phyloP scores from a whole-genome alignment of 2,888 invertebrate species.

The Scotopteryx bipunctaria region DNA sequence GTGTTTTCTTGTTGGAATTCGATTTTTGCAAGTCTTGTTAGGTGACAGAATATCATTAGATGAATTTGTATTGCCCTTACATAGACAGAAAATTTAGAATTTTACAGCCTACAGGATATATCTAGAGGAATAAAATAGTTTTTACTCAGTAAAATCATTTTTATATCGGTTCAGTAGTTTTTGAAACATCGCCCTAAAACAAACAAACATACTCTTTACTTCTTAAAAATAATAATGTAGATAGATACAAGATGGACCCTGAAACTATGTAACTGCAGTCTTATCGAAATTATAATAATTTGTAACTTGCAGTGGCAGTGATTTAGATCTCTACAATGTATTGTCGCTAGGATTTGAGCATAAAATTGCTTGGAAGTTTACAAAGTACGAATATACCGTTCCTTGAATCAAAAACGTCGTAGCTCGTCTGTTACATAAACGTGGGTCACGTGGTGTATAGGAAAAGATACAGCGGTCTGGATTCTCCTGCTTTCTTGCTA shows the following conservation, averaged over 20 bases:
- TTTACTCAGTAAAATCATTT: no score
- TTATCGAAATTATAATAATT: constrained; percentile 12
- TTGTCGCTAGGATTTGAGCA: constrained; percentile 30
- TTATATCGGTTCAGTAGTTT: no score
- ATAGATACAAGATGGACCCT: neutral
- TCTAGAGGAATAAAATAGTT: no score
- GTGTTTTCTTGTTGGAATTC: neutral
- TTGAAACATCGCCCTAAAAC: no score
- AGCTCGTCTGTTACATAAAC: constrained; percentile 64
- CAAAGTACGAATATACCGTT: constrained; percentile 58
- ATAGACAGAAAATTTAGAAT: no score
- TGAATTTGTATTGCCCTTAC: no score
- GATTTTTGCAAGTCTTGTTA: no score
- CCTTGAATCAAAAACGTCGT: constrained; percentile 56
- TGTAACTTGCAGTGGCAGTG: constrained; percentile 3
- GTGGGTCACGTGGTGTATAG: constrained; percentile 24
- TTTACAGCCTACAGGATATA: no score
- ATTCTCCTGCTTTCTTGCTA: no score
- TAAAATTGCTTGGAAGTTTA: constrained; percentile 44
- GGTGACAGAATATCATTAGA: no score
- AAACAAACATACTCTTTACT: no score
- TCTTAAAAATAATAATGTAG: no score
- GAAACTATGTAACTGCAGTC: neutral
- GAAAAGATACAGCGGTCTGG: constrained; percentile 11
- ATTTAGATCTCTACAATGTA: constrained; percentile 23